phyloP scores from a whole-genome alignment of 2,888 invertebrate genomes.

The Tricholauxania praeusta region DNA sequence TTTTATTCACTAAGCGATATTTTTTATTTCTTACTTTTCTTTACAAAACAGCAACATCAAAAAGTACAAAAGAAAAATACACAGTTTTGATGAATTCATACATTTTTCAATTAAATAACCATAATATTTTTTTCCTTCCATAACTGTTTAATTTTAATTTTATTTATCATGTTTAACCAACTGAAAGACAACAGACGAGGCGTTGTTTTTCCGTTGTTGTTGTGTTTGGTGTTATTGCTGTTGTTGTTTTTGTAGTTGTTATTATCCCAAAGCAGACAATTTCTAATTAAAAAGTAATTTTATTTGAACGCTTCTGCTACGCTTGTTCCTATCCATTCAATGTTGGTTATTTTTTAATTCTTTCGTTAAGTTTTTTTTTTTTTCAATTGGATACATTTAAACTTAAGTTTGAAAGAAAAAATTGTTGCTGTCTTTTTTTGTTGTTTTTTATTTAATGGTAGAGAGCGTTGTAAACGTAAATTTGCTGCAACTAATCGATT shows the following conservation, averaged over 20 bases:
- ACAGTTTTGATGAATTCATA: neutral
- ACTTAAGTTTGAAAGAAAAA: neutral
- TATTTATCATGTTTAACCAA: neutral
- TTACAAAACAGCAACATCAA: too few species aligned
- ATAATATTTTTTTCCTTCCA: neutral
- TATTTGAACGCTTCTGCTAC: neutral
- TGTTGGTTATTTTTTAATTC: neutral
- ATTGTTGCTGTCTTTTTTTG: neutral
- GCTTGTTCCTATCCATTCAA: too few species aligned
- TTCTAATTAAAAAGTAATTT: conserved; percentile 34
- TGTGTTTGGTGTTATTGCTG: neutral
- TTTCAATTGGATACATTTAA: neutral
- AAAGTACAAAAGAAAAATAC: too few species aligned
- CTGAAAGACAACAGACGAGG: neutral
- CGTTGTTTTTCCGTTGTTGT: neutral
- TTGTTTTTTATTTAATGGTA: neutral
- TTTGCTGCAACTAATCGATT: conserved; percentile 31
- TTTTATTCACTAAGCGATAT: too few species aligned
- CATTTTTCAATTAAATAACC: conserved; percentile 7
- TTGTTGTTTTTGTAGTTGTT: neutral
- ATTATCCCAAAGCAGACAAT: conserved; percentile 11
- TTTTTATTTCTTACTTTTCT: too few species aligned
- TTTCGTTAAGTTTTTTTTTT: conserved; percentile 14
- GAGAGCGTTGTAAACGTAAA: conserved; percentile 1
- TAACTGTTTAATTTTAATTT: neutral